Conservation (phyloP, 1,140 invertebrate species). For the Temnothorax nylanderi region DNA sequence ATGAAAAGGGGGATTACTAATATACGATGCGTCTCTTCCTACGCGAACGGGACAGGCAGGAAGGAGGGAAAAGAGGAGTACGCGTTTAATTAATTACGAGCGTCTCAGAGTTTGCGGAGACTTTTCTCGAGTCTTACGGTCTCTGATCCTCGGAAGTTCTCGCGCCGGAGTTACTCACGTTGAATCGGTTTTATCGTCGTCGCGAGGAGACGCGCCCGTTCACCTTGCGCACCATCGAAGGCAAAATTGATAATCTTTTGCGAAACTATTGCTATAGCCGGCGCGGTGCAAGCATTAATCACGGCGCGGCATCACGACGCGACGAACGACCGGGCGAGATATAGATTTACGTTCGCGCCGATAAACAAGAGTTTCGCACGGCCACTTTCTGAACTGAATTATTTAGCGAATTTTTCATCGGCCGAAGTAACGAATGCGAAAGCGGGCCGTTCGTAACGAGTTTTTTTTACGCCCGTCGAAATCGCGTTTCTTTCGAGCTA, state of each 20-base stretch:
- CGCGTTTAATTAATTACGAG: conserved; percentile 62
- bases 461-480: conserved; percentile 41
- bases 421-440: conserved; percentile 40
- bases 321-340: background rate
- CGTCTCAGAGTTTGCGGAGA: conserved; percentile 51
- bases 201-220: conserved; percentile 22
- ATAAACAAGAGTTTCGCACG: conserved; percentile 45
- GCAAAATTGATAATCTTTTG: conserved; percentile 59
- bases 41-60: background rate
- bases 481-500: conserved; percentile 54
- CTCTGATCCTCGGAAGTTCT: background rate
- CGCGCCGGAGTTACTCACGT: conserved; percentile 32
- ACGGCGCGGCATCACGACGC: conserved; percentile 6
- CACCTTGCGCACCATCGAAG: conserved; percentile 31
- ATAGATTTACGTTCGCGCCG: conserved; percentile 23
- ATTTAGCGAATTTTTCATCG: conserved; percentile 56
- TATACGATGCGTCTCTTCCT: conserved; percentile 37
- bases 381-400: conserved; percentile 40
- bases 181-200: conserved; percentile 59
- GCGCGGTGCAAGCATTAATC: conserved; percentile 29
- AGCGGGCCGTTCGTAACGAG: conserved; percentile 10
- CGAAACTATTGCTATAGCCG: conserved; percentile 42
- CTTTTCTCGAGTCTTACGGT: conserved; percentile 41
- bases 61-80: background rate
- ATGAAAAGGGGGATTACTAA: conserved; percentile 61